phyloP scores from a whole-genome alignment of 2,113 vertebrate species.

The Oncorhynchus kisutch region DNA sequence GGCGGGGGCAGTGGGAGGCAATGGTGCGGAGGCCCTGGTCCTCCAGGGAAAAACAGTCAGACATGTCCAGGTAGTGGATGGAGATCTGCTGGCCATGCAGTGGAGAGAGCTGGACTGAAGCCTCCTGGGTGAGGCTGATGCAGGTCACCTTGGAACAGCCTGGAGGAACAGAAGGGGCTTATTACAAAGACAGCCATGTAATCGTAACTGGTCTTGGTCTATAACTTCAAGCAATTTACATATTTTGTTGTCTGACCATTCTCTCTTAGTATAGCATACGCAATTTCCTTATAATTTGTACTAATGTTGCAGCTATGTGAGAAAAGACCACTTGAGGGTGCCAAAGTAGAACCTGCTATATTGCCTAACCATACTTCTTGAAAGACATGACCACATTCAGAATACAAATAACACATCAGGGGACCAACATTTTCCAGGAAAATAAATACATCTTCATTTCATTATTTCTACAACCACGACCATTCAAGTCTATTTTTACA shows the following conservation, averaged over 20 bases:
- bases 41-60: slow-evolving; percentile 94
- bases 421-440: slow-evolving; percentile 18
- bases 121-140: slow-evolving; percentile 92
- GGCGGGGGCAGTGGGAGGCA: slow-evolving; percentile 92
- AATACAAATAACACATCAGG: slow-evolving; percentile 11
- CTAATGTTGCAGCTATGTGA: not conserved
- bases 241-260: too few relatives aligned
- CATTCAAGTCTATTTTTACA: slow-evolving; percentile 47
- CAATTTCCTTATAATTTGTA: not conserved
- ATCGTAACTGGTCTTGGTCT: too few relatives aligned
- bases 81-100: slow-evolving; percentile 95
- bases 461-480: slow-evolving; percentile 32
- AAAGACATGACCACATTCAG: slow-evolving; percentile 13
- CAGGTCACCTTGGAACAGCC: slow-evolving; percentile 98
- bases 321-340: slow-evolving; percentile 31
- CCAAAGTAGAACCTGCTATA: slow-evolving; percentile 34
- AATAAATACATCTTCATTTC: slow-evolving; percentile 33
- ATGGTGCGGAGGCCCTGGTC: slow-evolving; percentile 95
- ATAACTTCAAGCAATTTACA: too few relatives aligned
- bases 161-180: slow-evolving; percentile 40
- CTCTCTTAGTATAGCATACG: too few relatives aligned
- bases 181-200: too few relatives aligned
- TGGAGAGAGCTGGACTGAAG: slow-evolving; percentile 88
- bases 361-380: not conserved
- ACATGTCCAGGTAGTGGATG: slow-evolving; percentile 96